Percentiles rank a stretch among this genome's conserved stretches.
These are phyloP conservation scores for Neolamprologus toae DNA, from an alignment of 2,113 vertebrate species.

Conservation along the genomic window DNA sequence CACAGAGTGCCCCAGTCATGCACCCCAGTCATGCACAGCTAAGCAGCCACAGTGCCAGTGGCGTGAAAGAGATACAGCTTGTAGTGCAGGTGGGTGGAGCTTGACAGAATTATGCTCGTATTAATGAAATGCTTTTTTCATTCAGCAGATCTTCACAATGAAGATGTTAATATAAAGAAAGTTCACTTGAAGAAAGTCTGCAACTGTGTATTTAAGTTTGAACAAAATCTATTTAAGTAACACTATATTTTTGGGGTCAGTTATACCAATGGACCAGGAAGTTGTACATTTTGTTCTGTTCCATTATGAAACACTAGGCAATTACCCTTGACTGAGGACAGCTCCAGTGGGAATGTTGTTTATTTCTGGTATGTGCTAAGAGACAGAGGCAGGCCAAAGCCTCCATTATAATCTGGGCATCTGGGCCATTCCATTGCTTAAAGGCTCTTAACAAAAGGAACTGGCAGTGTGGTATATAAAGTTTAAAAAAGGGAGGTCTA, in stretches of 20 bases:
- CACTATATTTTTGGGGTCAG: background rate
- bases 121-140: background rate
- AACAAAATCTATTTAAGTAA: background rate
- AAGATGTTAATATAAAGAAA: background rate
- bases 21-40: constrained; percentile 59
- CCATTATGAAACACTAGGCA: constrained; percentile 35
- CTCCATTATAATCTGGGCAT: constrained; percentile 52
- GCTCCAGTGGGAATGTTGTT: constrained; percentile 51
- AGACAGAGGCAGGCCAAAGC: constrained; percentile 53
- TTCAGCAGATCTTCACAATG: background rate
- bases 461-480: constrained; percentile 2
- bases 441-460: constrained; percentile 42
- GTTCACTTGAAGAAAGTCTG: background rate
- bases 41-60: constrained; percentile 30
- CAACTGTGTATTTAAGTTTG: background rate
- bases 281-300: constrained; percentile 20
- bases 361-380: constrained; percentile 60
- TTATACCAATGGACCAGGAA: background rate
- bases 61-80: constrained; percentile 37
- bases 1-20: constrained; percentile 41
- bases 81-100: constrained; percentile 64
- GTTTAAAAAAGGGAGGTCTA: constrained; percentile 30
- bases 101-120: background rate
- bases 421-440: constrained; percentile 49
- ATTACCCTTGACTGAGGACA: constrained; percentile 54